Evolutionary conservation across 2,888 invertebrate genomes (phyloP), one percentile per base, ranked within the genome.

Genomic region (Notodonta dromedarius): DNA sequence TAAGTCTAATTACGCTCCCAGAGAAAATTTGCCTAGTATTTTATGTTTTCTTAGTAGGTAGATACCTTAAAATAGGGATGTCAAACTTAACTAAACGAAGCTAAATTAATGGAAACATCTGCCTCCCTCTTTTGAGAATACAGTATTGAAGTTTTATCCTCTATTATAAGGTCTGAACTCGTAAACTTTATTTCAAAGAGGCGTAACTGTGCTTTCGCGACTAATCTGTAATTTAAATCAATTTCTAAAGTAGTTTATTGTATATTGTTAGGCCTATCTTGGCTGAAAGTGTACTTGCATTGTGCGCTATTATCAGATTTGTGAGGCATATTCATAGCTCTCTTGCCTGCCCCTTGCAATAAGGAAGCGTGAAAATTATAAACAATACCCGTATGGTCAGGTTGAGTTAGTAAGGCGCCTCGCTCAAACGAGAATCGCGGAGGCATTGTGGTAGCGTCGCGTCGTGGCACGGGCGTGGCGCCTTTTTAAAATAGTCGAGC

Each of bases 191-290:
- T 46, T 4, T n/a, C 1, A 42, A 42, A 42, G 12, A 11, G 4
- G 42, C 46, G 2, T 2, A 44, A 44, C 40, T 9, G 40, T 40
- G 9, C 44, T 44, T 44, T 13, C 12, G 12, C 3, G 9, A 52
- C 58, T 69, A 65, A 73, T 72, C 72, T 69, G 66, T 69, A 73
- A 71, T 75, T 73, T 68, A 65, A 71, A 74, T 75, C 75, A 69
- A 74, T 75, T 71, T 63, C 56, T 66, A 56, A 70, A 46, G 63
- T 54, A 59, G 61, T 75, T 74, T 75, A 74, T 75, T 75, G 69
- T 67, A 74, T 71, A 74, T 73, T 74, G 75, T 74, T 70, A 72
- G 57, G 61, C 24, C 63, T 63, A 72, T 70, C 73, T 61, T 56
- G 58, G 62, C 56, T 59, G 62, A 24, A 24, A 65, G 62, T 72